Evolutionary conservation across 2,888 invertebrate genomes (phyloP).

Genomic region (Pammene fasciana): DNA sequence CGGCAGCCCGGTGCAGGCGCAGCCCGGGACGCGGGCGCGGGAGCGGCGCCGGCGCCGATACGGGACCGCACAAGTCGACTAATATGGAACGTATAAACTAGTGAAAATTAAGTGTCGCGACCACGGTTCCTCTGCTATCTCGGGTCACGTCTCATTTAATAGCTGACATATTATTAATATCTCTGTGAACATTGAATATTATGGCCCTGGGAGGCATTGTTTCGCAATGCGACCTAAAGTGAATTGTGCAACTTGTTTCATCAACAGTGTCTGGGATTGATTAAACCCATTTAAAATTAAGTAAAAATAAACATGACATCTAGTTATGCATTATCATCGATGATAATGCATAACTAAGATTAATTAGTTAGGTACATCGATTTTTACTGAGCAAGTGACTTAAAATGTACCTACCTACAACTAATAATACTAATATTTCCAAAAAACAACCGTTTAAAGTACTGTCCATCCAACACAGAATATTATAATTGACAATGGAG

Average conservation of each 20-base stretch:
- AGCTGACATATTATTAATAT: conserved; percentile 79
- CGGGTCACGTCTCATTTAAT: conserved; percentile 78
- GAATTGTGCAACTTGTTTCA: conserved; percentile 46
- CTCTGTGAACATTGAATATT: conserved; percentile 74
- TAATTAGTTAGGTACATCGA: not conserved
- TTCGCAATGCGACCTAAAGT: conserved; percentile 58
- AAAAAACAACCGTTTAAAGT: not conserved
- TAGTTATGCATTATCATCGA: not conserved
- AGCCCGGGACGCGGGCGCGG: conserved; percentile 63
- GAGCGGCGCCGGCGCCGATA: conserved; percentile 54
- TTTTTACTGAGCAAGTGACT: not conserved
- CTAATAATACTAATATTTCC: too few relatives aligned
- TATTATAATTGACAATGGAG: conserved; percentile 2
- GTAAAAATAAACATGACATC: not conserved
- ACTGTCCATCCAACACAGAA: not conserved
- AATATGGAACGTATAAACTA: conserved; percentile 76
- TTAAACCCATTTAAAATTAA: conserved; percentile 13
- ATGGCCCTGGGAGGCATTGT: conserved; percentile 65
- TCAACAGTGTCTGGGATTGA: conserved; percentile 34
- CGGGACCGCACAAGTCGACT: conserved; percentile 75
- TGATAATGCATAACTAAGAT: too few relatives aligned
- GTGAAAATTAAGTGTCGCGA: conserved; percentile 80
- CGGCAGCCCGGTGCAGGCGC: conserved; percentile 52
- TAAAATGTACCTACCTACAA: too few relatives aligned
- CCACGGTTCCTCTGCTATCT: conserved; percentile 73